Evolutionary conservation across 1,140 invertebrate genomes (phyloP), one percentile per base, ranked within the genome.

Genomic region (Listronotus oregonensis): DNA sequence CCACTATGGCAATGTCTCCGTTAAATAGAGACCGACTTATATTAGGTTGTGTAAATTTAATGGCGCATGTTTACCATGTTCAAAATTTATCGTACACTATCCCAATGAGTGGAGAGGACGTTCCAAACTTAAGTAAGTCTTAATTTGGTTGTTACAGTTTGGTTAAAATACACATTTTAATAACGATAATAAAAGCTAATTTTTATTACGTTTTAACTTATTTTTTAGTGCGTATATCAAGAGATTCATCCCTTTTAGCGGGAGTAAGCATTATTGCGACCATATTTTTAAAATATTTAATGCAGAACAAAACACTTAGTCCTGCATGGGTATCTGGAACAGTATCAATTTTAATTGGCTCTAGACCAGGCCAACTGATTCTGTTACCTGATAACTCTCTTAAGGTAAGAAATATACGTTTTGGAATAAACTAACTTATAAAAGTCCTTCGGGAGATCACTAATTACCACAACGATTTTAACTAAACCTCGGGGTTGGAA

Each of bases 31-130:
- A 84, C 64, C 72, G 83, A 51, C 73, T 83, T 31, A 66, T 77
- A 4, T 37, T 84, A 9, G 77, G 77, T 10, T 75, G 75, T 63
- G 46, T 82, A 1, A 84, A 80, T 67, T 74, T 84, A n/a, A 68
- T 84, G 15, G 73, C 77, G 37, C 82, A 85, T 67, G 75, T 83
- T 34, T 10, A 82, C 1, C 77, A 78, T 34, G 59, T 83, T 5
- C 75, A 80, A 52, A 71, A 80, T 52, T 31, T 85, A 9, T 74
- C 76, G 6, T 82, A 78, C 77, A 54, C 68, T 17, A 2, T 85
- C 11, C 82, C 82, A 1, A 57, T 51, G 0, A 80, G 76, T 60
- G 83, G 82, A 0, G 34, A 59, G 31, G 66, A 68, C 7, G 50
- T 69, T 4, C 73, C 74, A 3, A 66, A 56, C 54, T 10, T 74